Conservation (phyloP, 2,113 vertebrate species). For the Petaurus breviceps region DNA sequence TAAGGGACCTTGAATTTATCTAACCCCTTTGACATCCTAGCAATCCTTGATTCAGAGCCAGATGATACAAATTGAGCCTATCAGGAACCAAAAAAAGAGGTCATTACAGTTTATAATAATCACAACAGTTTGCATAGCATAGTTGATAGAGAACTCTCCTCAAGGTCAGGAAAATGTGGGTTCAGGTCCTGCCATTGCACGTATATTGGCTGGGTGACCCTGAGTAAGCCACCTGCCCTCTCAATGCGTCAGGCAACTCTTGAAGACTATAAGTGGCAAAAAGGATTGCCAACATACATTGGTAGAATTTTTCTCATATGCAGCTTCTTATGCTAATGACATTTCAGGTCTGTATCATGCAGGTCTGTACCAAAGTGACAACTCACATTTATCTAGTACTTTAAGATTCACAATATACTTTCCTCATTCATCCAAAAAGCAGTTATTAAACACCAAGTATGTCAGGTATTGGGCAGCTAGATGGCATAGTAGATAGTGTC, state of each 20-base stretch:
- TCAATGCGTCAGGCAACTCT: not conserved
- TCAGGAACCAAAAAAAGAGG: not conserved
- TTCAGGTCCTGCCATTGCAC: not conserved
- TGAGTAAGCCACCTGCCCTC: not conserved
- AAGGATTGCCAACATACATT: no score
- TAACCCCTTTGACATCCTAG: conserved; percentile 19
- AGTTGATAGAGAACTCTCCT: not conserved
- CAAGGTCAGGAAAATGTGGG: not conserved
- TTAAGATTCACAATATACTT: no score
- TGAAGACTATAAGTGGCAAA: no score
- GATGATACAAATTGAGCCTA: not conserved
- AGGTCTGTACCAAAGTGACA: no score
- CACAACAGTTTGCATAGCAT: not conserved
- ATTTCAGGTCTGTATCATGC: no score
- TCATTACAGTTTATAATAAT: not conserved
- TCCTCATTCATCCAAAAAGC: no score
- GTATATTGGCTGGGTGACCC: not conserved
- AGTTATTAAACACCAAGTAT: not conserved
- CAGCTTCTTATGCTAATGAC: no score
- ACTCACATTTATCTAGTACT: no score
- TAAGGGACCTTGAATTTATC: not conserved
- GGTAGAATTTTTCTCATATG: no score
- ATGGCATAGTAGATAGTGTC: not conserved
- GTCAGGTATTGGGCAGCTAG: not conserved
- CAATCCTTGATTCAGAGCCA: conserved; percentile 47